phyloP scores from a whole-genome alignment of 2,888 invertebrate species.

The Machimus rusticus region DNA sequence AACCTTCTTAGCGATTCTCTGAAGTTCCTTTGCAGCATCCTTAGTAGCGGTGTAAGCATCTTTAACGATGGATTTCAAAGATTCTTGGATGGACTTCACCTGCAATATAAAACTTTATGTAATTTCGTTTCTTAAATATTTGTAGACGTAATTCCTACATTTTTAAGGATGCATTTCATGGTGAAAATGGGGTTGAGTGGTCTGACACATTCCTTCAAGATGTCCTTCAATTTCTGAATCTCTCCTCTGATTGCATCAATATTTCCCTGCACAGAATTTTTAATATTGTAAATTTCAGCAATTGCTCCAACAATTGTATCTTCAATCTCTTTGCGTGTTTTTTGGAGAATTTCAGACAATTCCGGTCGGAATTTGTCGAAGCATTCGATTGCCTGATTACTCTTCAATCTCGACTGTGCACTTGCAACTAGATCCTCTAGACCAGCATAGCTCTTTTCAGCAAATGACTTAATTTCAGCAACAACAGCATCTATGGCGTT shows the following conservation, averaged over 20 bases:
- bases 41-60: not conserved
- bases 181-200: not conserved
- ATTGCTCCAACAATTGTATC: not conserved
- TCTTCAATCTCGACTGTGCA: not conserved
- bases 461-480: not conserved
- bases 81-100: not conserved
- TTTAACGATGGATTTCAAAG: not conserved
- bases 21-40: not conserved
- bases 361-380: slow-evolving; percentile 14
- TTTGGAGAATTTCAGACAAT: not conserved
- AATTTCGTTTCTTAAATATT: not conserved
- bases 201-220: not conserved
- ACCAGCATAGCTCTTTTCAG: not conserved
- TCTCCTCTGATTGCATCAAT: slow-evolving; percentile 12
- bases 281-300: not conserved
- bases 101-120: not conserved
- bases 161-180: not conserved
- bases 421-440: not conserved
- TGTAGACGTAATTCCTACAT: not conserved
- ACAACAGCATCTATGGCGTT: not conserved
- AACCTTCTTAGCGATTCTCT: not conserved
- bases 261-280: not conserved
- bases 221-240: not conserved
- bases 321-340: not conserved
- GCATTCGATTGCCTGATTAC: not conserved